Evolutionary conservation across 2,797 vertebrate species (phyloP).

Genomic region (Tauraco hartlaubi): DNA sequence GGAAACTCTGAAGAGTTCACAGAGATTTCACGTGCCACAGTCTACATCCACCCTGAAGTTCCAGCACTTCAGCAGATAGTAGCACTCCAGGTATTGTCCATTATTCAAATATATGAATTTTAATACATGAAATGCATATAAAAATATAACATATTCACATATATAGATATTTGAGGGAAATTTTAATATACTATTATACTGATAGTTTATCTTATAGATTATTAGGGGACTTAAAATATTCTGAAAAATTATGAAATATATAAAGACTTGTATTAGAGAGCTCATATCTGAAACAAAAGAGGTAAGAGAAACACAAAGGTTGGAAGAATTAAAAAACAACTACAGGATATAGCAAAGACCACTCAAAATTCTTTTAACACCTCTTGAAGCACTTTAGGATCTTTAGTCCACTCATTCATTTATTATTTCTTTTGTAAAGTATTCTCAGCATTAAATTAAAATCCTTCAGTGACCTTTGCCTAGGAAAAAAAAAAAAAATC

Average conservation of each 20-base stretch:
- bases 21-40: not conserved
- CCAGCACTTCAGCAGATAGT: not conserved
- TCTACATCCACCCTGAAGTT: not conserved
- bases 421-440: not conserved
- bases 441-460: not conserved
- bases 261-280: not conserved
- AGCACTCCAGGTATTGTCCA: fast-evolving
- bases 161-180: not conserved
- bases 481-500: not conserved
- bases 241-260: not conserved
- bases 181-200: not conserved
- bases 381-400: not conserved
- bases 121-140: not conserved
- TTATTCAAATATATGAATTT: not conserved
- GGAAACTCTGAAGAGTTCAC: not conserved
- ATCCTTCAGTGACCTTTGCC: not conserved
- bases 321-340: not conserved
- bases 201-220: not conserved
- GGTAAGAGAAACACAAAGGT: not conserved
- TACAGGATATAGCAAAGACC: not conserved
- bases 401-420: not conserved
- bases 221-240: not conserved
- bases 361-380: not conserved
- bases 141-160: not conserved
- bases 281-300: not conserved